A percentile compares a stretch with the other conserved stretches of the same genome.
These are phyloP conservation scores for Aptenodytes patagonicus DNA, from an alignment of 2,113 vertebrate species.

Conservation along the genomic window DNA sequence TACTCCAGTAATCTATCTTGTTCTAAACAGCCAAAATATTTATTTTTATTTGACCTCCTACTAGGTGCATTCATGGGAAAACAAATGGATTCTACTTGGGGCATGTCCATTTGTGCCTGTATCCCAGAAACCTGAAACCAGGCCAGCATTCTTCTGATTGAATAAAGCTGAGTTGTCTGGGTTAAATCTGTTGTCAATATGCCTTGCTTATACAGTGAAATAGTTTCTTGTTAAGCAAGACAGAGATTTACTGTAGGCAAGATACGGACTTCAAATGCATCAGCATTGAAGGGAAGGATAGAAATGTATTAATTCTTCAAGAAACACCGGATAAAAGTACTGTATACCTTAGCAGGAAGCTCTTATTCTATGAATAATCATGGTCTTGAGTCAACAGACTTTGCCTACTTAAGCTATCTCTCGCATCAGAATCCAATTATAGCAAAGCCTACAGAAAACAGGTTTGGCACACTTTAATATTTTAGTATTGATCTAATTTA, in stretches of 20 bases:
- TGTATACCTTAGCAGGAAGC: slow-evolving; percentile 10
- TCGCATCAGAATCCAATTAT: slow-evolving; percentile 36
- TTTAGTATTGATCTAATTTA: slow-evolving; percentile 69
- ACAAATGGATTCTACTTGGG: slow-evolving; percentile 58
- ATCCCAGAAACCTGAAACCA: slow-evolving; percentile 60
- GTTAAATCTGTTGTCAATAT: slow-evolving; percentile 68
- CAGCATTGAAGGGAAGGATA: background rate
- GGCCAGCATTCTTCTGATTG: slow-evolving; percentile 49
- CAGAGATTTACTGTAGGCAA: slow-evolving; percentile 59
- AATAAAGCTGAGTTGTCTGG: slow-evolving; percentile 52
- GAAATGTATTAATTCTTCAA: slow-evolving; percentile 20
- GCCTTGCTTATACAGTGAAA: slow-evolving; percentile 47
- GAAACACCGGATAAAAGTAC: background rate
- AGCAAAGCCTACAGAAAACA: slow-evolving; percentile 62
- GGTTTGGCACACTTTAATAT: slow-evolving; percentile 52
- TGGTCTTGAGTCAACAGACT: slow-evolving; percentile 49
- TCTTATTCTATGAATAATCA: slow-evolving; percentile 56
- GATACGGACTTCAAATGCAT: slow-evolving; percentile 39
- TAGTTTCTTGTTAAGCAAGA: slow-evolving; percentile 61
- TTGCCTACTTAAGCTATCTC: slow-evolving; percentile 48
- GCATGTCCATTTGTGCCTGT: slow-evolving; percentile 55
- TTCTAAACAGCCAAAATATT: slow-evolving; percentile 65
- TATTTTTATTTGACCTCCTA: slow-evolving; percentile 73
- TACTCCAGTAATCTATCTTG: slow-evolving; percentile 64
- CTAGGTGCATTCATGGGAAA: slow-evolving; percentile 65